Evolutionary conservation across 2,797 vertebrate species (phyloP).

Genomic region (Nyctalus aviator): DNA sequence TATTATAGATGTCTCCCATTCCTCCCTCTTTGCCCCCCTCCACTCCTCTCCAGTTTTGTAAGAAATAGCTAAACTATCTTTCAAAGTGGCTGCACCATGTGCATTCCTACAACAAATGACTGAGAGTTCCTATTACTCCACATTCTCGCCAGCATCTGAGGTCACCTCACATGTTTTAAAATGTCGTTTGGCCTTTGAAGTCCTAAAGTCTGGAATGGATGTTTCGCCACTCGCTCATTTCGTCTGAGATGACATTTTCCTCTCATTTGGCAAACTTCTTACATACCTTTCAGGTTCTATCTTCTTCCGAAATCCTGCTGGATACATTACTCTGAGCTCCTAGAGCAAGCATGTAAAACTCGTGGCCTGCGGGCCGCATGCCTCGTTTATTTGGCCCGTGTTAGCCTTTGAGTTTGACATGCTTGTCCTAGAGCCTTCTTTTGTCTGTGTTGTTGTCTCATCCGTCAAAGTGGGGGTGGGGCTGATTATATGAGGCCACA

Average conservation of each 20-base stretch:
- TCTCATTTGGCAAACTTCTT: not conserved
- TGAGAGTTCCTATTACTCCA: not conserved
- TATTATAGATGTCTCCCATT: too few species aligned
- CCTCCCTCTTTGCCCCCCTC: too few species aligned
- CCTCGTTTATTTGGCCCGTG: too few species aligned
- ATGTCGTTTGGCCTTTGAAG: not conserved
- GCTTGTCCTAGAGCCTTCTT: not conserved
- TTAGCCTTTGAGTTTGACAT: too few species aligned
- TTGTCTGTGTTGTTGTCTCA: slow-evolving; percentile 26
- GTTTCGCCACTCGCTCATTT: slow-evolving; percentile 1
- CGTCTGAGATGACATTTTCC: not conserved
- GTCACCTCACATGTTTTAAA: not conserved
- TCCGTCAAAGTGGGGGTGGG: not conserved
- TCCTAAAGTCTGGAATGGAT: not conserved
- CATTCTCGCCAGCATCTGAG: not conserved
- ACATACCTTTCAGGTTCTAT: not conserved
- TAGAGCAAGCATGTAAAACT: not conserved
- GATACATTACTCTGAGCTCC: not conserved
- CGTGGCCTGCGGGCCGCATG: too few species aligned
- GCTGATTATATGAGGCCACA: slow-evolving; percentile 5
- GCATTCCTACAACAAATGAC: not conserved
- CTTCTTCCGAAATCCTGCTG: not conserved
- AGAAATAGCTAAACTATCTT: not conserved
- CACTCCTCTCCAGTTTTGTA: not conserved
- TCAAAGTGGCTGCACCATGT: not conserved